A percentile compares a stretch with the other conserved stretches of the same genome.
Evolutionary conservation across 1,140 invertebrate genomes (phyloP).

Genomic region (Drosophila truncata): DNA sequence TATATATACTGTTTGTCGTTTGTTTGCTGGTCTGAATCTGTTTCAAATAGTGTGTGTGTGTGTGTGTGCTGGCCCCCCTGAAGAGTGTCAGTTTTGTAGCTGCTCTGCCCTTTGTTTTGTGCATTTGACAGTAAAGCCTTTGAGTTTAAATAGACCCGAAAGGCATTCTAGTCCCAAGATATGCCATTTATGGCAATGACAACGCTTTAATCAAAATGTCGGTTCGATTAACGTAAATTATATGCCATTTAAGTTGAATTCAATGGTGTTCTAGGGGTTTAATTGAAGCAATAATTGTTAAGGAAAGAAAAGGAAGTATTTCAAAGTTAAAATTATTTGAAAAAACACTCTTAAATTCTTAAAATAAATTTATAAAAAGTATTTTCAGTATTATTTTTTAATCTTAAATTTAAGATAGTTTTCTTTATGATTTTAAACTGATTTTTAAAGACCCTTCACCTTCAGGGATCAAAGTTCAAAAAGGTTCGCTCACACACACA

Average conservation of each 20-base stretch:
- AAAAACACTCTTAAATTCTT: no score
- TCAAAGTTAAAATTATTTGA: no score
- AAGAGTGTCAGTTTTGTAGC: slow-evolving; percentile 37
- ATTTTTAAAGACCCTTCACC: not conserved
- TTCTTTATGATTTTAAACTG: no score
- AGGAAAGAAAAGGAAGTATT: not conserved
- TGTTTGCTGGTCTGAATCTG: slow-evolving; percentile 19
- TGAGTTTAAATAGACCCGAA: slow-evolving; percentile 17
- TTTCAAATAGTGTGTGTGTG: not conserved
- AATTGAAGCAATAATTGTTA: not conserved
- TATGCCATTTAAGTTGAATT: not conserved
- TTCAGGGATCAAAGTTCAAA: slow-evolving; percentile 41
- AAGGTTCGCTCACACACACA: slow-evolving; percentile 11
- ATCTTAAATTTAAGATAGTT: not conserved
- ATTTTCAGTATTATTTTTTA: no score
- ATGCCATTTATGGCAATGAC: slow-evolving; percentile 43
- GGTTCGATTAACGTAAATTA: not conserved
- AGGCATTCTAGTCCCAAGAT: slow-evolving; percentile 20
- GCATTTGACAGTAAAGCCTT: slow-evolving; percentile 47
- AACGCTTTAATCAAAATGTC: slow-evolving; percentile 30
- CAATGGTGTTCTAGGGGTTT: not conserved
- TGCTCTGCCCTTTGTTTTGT: slow-evolving; percentile 32
- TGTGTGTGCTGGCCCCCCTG: slow-evolving; percentile 20
- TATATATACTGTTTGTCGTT: not conserved
- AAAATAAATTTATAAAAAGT: no score